A percentile compares a stretch with the other conserved stretches of the same genome.
phyloP scores from a whole-genome alignment of 2,888 invertebrate species.

The Atrina japonica region DNA sequence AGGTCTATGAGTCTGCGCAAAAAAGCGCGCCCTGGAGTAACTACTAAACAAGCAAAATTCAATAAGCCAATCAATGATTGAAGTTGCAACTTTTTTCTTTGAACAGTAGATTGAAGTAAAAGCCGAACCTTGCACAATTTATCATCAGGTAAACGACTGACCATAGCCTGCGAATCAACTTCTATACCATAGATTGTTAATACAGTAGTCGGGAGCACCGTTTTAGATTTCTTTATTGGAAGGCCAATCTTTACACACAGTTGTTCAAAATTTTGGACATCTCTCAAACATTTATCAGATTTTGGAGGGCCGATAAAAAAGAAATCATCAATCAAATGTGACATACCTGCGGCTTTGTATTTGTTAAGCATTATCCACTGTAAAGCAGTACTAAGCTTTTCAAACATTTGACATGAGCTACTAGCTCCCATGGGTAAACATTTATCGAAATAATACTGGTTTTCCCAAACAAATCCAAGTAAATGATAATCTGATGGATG shows the following conservation, averaged over 20 bases:
- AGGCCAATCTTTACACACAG: constrained; percentile 25
- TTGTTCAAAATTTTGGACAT: constrained; percentile 9
- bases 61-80: constrained; percentile 27
- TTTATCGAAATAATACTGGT: constrained; percentile 40
- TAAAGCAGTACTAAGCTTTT: constrained; percentile 29
- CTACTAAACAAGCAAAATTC: constrained; percentile 27
- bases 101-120: no score
- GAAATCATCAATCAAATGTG: constrained; percentile 42
- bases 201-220: constrained; percentile 5
- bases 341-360: constrained; percentile 15
- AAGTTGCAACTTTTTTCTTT: no score
- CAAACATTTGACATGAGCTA: constrained; percentile 45
- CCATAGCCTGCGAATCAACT: constrained; percentile 31
- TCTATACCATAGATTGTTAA: constrained; percentile 31
- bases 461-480: constrained; percentile 42
- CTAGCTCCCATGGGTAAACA: constrained; percentile 47
- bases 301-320: constrained; percentile 29
- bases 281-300: constrained; percentile 20
- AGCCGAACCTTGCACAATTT: no score
- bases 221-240: constrained; percentile 16
- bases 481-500: constrained; percentile 41
- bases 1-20: constrained; percentile 19
- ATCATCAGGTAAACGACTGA: constrained; percentile 13
- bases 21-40: constrained; percentile 14
- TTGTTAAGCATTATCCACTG: constrained; percentile 43